Base-by-base conservation (phyloP, 2,888 invertebrate species). In the Griposia aprilina region DNA sequence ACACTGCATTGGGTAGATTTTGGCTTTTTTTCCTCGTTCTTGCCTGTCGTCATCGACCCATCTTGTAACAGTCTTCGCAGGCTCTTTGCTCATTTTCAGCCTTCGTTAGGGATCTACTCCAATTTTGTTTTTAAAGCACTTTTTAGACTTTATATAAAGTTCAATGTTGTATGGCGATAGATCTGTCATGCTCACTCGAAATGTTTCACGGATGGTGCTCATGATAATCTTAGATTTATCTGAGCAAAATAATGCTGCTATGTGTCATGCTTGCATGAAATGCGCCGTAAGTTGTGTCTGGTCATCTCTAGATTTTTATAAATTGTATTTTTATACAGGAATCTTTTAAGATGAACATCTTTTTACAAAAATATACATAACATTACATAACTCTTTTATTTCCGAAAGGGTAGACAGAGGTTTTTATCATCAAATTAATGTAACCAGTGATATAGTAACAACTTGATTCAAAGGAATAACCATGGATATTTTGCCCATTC, bases 111-210 rank as follows among this genome's bases (percentile, higher is more conserved):
- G n/a, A 23, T 52, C 5, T 55, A n/a, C 23, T 55, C 23, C n/a
- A n/a, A 17, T 5, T 20, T 2, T 20, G 20, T 26, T 48, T 48
- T 48, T 66, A 30, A 13, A 30, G 30, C 65, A n/a, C n/a, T 36
- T 30, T 11, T 41, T 36, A 0, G 11, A 48, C 13, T 36, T 13
- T 59, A 26, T 50, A 36, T 62, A 41, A 52, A 55, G 23, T 57
- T 36, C 6, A 55, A 76, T 50, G 55, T 75, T 8, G 41, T 23
- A 60, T 48, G 17, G 55, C 6, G 8, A 20, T 45, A 6, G 45
- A 55, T 48, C 23, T 68, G 2, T 23, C 45, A 78, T 76, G 67
- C 67, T 77, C 67, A 67, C 26, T 62, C 48, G n/a, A 68, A 76
- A 78, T 71, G 26, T 41, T 1, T 60, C 0, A 0, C 13, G 8